Evolutionary conservation across 1,140 invertebrate genomes (phyloP).

Genomic region (Onthophagus taurus): DNA sequence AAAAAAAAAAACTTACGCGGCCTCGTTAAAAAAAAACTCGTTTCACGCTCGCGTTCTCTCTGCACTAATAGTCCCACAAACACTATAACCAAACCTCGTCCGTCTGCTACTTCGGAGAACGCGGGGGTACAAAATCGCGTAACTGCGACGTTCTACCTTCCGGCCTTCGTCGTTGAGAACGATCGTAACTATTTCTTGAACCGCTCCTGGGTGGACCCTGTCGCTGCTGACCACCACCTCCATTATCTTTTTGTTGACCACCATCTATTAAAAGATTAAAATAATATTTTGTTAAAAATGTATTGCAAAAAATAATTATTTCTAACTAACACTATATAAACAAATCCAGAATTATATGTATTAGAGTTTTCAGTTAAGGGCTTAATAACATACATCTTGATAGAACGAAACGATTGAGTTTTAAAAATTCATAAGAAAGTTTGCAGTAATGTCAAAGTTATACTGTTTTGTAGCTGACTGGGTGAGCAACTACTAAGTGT

Average conservation of each 20-base stretch:
- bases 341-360: no score
- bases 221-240: conserved; percentile 11
- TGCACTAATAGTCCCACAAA: conserved; percentile 14
- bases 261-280: conserved; percentile 15
- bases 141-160: conserved; percentile 25
- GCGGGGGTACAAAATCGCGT: conserved; percentile 30
- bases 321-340: no score
- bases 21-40: no score
- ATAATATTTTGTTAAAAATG: neutral
- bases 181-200: conserved; percentile 19
- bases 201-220: conserved; percentile 9
- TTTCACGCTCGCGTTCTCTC: neutral
- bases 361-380: no score
- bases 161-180: conserved; percentile 25
- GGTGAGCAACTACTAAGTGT: no score
- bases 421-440: no score
- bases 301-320: neutral
- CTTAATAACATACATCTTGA: no score
- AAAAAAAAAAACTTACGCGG: no score
- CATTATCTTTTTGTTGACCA: conserved; percentile 17
- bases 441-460: no score
- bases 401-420: no score
- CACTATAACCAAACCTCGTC: conserved; percentile 10
- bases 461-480: no score
- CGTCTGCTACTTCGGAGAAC: conserved; percentile 29